phyloP scores from a whole-genome alignment of 2,888 invertebrate species.

The Calephelis perditalis region DNA sequence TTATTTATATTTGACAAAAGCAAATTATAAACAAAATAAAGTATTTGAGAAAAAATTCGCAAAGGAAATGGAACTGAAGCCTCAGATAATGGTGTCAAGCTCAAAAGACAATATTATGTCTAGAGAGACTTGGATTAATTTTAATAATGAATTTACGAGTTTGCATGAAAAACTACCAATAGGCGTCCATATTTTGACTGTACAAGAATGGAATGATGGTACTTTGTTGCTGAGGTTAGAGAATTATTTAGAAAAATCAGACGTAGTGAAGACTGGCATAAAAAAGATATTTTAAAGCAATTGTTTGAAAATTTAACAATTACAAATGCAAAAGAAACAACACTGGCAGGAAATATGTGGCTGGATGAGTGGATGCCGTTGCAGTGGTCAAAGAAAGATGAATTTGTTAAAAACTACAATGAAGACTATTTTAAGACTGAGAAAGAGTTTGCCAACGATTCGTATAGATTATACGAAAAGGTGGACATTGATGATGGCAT shows the following conservation, averaged over 20 bases:
- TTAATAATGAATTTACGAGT: constrained; percentile 55
- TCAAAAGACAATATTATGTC: constrained; percentile 22
- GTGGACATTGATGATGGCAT: constrained; percentile 49
- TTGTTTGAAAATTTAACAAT: constrained; percentile 78
- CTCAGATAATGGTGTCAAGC: constrained; percentile 37
- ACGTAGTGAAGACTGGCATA: constrained; percentile 69
- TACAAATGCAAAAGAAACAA: constrained; percentile 77
- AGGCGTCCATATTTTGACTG: constrained; percentile 85
- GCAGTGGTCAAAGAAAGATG: constrained; percentile 61
- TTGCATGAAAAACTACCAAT: constrained; percentile 78
- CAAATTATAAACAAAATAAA: constrained; percentile 42
- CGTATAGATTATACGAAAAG: constrained; percentile 22
- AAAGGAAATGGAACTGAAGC: constrained; percentile 46
- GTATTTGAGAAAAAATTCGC: constrained; percentile 59
- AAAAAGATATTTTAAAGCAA: constrained; percentile 76
- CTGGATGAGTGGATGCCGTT: constrained; percentile 71
- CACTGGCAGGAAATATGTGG: constrained; percentile 82
- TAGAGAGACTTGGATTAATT: constrained; percentile 53
- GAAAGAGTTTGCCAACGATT: constrained; percentile 31
- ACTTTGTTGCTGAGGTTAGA: constrained; percentile 85
- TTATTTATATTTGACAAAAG: constrained; percentile 47
- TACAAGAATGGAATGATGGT: constrained; percentile 84
- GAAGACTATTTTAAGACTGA: constrained; percentile 39
- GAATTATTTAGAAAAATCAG: constrained; percentile 84
- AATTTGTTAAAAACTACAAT: constrained; percentile 46